These are phyloP conservation scores for Alfaro cultratus DNA, from an alignment of 2,797 vertebrate species.

Conservation along the genomic window DNA sequence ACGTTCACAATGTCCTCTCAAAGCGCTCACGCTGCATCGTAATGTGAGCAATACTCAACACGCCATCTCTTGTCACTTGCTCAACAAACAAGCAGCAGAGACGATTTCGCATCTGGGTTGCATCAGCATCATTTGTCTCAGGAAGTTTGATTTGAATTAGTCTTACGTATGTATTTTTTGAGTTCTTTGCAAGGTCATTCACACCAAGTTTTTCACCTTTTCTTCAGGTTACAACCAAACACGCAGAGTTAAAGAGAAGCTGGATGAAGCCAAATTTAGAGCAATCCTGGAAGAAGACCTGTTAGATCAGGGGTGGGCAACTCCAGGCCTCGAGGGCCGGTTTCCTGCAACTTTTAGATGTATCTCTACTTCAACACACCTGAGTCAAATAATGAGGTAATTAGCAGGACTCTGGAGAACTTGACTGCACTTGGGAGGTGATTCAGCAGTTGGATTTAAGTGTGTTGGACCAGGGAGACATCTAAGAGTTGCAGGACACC, in stretches of 20 bases:
- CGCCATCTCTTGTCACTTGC: conserved; percentile 28
- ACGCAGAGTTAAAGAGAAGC: not conserved
- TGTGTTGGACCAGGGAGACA: no score
- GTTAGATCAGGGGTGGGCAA: no score
- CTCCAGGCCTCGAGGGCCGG: no score
- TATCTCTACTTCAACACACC: no score
- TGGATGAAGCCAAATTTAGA: not conserved
- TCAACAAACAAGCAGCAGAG: conserved; percentile 27
- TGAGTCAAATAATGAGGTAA: no score
- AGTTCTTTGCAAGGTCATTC: not conserved
- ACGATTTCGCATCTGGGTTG: conserved; percentile 21
- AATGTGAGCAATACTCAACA: conserved; percentile 27
- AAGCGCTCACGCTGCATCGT: conserved; percentile 18
- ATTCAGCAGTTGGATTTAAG: no score
- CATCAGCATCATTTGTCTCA: conserved; percentile 12
- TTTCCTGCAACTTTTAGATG: no score
- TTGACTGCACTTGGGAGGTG: no score
- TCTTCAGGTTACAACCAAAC: not conserved
- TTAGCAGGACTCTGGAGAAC: no score
- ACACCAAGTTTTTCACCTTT: not conserved
- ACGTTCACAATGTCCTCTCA: conserved; percentile 15
- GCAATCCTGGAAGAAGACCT: not conserved
- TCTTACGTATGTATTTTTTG: not conserved
- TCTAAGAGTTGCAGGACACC: no score
- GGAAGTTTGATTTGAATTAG: not conserved